Evolutionary conservation across 1,140 invertebrate genomes (phyloP).

Genomic region (Zaprionus nigranus): DNA sequence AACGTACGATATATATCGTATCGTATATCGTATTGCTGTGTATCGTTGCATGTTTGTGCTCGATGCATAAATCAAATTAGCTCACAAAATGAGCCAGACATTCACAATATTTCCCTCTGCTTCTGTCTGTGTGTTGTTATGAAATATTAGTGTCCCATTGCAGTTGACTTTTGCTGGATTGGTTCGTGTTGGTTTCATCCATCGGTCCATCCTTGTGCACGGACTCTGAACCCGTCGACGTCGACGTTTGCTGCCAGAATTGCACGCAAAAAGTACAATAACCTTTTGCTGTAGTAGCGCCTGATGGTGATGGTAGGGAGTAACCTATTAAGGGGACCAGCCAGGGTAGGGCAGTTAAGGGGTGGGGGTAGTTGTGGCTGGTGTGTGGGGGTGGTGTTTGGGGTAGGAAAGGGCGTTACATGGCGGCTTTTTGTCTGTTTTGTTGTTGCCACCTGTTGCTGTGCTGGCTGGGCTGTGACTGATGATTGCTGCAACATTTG

Average conservation of each 20-base stretch:
- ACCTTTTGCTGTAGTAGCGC: slow-evolving; percentile 30
- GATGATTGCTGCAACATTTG: slow-evolving; percentile 5
- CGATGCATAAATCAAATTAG: slow-evolving; percentile 57
- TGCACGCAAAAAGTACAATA: slow-evolving; percentile 58
- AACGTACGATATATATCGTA: neutral
- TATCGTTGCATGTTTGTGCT: slow-evolving; percentile 35
- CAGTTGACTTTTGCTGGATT: slow-evolving; percentile 43
- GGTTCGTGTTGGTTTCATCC: slow-evolving; percentile 20
- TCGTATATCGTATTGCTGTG: slow-evolving; percentile 7
- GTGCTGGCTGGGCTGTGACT: slow-evolving; percentile 13
- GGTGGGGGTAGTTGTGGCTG: neutral
- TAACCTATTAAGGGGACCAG: neutral
- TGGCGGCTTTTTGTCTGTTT: neutral
- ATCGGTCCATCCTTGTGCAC: slow-evolving; percentile 52
- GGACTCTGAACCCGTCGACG: slow-evolving; percentile 48
- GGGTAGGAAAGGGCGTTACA: neutral
- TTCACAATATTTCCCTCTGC: slow-evolving; percentile 18
- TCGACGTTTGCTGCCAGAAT: slow-evolving; percentile 4
- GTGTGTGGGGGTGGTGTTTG: neutral
- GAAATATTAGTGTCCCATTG: slow-evolving; percentile 54
- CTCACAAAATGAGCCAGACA: slow-evolving; percentile 55
- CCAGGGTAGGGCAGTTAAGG: neutral
- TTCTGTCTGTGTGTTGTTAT: slow-evolving; percentile 35
- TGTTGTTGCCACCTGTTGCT: slow-evolving; percentile 65
- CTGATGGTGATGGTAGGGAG: neutral